These are phyloP conservation scores for Acleris literana DNA, from an alignment of 2,888 invertebrate species.

Conservation along the genomic window DNA sequence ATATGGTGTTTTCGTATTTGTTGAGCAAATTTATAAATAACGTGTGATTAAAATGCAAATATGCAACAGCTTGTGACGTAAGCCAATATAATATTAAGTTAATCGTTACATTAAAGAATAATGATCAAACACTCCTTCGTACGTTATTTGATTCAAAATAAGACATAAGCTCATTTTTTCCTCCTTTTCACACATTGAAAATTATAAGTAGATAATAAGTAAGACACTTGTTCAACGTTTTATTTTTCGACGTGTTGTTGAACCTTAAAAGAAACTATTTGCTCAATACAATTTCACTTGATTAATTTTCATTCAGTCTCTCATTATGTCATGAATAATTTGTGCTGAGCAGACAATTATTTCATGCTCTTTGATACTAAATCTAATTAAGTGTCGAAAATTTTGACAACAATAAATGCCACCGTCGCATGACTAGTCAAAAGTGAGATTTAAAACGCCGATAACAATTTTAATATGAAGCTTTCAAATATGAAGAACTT, in stretches of 20 bases:
- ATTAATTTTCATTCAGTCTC: slow-evolving; percentile 29
- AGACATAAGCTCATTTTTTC: no score
- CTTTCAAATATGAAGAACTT: slow-evolving; percentile 29
- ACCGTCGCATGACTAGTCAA: slow-evolving; percentile 60
- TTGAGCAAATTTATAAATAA: slow-evolving; percentile 55
- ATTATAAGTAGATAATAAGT: no score
- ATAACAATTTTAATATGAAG: slow-evolving; percentile 42
- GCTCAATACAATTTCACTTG: not conserved
- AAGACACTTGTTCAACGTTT: not conserved
- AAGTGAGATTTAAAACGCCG: slow-evolving; percentile 49
- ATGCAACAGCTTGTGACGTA: not conserved
- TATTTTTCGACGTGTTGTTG: not conserved
- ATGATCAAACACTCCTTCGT: no score
- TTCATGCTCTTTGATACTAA: slow-evolving; percentile 8
- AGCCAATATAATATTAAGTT: no score
- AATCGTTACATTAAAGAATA: no score
- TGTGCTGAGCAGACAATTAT: slow-evolving; percentile 28
- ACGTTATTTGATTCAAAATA: no score
- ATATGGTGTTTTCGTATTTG: slow-evolving; percentile 58
- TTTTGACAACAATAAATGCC: slow-evolving; percentile 57
- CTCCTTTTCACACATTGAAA: no score
- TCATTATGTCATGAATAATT: slow-evolving; percentile 31
- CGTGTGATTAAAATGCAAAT: slow-evolving; percentile 21
- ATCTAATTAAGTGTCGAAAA: slow-evolving; percentile 25
- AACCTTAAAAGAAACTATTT: slow-evolving; percentile 10